phyloP scores from a whole-genome alignment of 2,888 invertebrate species.

The Nycteola revayana region DNA sequence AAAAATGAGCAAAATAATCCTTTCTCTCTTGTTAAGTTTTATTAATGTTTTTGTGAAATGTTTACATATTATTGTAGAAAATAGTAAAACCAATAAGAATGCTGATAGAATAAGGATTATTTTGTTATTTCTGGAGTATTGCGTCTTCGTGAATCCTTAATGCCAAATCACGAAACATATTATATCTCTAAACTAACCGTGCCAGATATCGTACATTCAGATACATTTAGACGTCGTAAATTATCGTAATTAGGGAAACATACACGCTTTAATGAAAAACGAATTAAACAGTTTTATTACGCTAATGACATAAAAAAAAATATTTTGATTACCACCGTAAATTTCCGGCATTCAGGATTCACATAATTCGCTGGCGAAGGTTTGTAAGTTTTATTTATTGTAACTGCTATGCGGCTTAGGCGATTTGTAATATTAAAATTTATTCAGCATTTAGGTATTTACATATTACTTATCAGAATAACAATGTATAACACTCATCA shows the following conservation, averaged over 20 bases:
- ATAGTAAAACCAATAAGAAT: too few relatives aligned
- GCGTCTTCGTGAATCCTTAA: constrained; percentile 79
- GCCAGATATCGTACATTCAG: constrained; percentile 21
- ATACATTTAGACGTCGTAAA: constrained; percentile 44
- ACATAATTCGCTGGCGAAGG: constrained; percentile 68
- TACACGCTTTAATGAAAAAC: constrained; percentile 47
- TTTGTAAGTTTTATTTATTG: constrained; percentile 33
- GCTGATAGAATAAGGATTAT: too few relatives aligned
- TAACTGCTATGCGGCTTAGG: constrained; percentile 59
- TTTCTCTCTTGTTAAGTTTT: too few relatives aligned
- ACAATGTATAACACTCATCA: too few relatives aligned
- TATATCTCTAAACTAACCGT: constrained; percentile 16
- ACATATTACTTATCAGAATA: too few relatives aligned
- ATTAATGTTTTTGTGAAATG: too few relatives aligned
- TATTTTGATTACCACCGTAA: constrained; percentile 47
- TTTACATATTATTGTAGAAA: too few relatives aligned
- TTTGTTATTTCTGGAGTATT: constrained; percentile 47
- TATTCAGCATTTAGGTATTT: too few relatives aligned
- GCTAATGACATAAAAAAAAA: constrained; percentile 51
- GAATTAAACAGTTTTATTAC: constrained; percentile 52
- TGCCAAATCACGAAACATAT: constrained; percentile 42
- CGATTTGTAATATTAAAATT: constrained; percentile 49
- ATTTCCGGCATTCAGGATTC: constrained; percentile 76
- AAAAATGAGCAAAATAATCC: constrained; percentile 14
- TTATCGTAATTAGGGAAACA: constrained; percentile 51